These are phyloP conservation scores for Sinohyriopsis cumingii DNA, from an alignment of 2,888 invertebrate species.

Conservation along the genomic window DNA sequence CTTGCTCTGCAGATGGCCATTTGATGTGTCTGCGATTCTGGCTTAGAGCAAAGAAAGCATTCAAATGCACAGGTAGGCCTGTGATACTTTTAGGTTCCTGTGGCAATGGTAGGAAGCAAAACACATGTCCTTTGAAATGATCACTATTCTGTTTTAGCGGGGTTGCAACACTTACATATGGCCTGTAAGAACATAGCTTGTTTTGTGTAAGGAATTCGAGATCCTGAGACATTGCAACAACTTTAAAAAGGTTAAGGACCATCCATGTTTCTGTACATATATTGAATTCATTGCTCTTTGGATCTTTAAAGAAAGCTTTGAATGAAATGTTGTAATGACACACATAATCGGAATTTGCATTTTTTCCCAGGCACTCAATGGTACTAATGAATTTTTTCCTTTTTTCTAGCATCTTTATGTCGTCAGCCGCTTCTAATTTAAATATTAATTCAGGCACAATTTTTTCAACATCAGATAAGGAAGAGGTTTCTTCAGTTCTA, in stretches of 20 bases:
- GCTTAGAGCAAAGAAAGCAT: conserved; percentile 64
- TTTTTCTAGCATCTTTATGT: no score
- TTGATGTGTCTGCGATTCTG: conserved; percentile 65
- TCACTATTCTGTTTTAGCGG: background rate
- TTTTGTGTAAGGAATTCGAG: conserved; percentile 22
- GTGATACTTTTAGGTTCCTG: conserved; percentile 51
- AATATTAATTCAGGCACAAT: background rate
- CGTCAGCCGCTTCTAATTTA: no score
- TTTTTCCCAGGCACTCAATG: no score
- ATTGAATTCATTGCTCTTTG: background rate
- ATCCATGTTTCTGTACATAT: conserved; percentile 27
- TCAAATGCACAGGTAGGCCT: conserved; percentile 65
- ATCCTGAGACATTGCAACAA: conserved; percentile 28
- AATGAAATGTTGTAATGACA: background rate
- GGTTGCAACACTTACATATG: conserved; percentile 32
- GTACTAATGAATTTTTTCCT: no score
- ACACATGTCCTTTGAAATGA: conserved; percentile 56
- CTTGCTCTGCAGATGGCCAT: conserved; percentile 56
- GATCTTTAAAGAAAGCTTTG: background rate
- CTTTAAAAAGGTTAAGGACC: conserved; percentile 39
- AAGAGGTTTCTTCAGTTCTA: no score
- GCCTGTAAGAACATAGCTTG: conserved; percentile 23
- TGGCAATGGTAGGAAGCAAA: conserved; percentile 66
- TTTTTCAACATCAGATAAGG: background rate
- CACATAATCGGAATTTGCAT: no score